Evolutionary conservation across 2,797 vertebrate genomes (phyloP), one percentile per base, ranked within the genome.

Genomic region (Acrossocheilus fasciatus): DNA sequence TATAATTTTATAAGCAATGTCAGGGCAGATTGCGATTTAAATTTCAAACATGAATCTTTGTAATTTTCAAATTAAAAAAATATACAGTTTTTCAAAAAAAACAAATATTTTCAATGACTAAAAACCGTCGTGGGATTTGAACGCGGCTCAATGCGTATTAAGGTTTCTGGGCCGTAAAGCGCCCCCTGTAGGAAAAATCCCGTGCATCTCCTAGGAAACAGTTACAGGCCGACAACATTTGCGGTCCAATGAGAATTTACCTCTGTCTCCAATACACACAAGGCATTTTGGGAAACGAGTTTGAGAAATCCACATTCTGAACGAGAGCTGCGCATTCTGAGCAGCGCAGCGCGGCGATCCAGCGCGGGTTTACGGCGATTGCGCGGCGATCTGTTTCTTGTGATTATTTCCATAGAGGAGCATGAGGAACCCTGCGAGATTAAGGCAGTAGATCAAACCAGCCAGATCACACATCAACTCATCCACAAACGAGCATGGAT

Each of bases 341-440:
- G 2, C 45, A 54, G 72, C 54, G 54, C 36, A 54, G 52, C n/a
- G 76, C 34, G n/a, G 54, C 1, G 4, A 6, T 54, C 41, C 34
- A 20, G 14, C 2, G 73, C 17, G 47, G 45, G 2, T 82, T 26
- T 85, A 76, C 87, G 78, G 0, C 3, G 39, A 26, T 17, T 23
- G 57, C 84, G 85, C 86, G 66, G 87, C 54, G 84, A 1, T 89
- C 90, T 82, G 90, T 89, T 93, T 91, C 91, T 92, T 89, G 92
- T 91, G 93, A 94, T 94, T 89, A 90, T 92, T 94, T 93, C 93
- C 92, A 93, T 8, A 43, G 91, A 93, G 89, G 91, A 92, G 93
- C 93, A 90, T 91, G 92, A 94, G 94, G 92, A 92, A 93, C 92
- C 91, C 90, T 91, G 87, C 91, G 90, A 91, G 94, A 91, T 92